A percentile compares a stretch with the other conserved stretches of the same genome.
Evolutionary conservation across 2,888 invertebrate genomes (phyloP).

Genomic region (Nomada flava): DNA sequence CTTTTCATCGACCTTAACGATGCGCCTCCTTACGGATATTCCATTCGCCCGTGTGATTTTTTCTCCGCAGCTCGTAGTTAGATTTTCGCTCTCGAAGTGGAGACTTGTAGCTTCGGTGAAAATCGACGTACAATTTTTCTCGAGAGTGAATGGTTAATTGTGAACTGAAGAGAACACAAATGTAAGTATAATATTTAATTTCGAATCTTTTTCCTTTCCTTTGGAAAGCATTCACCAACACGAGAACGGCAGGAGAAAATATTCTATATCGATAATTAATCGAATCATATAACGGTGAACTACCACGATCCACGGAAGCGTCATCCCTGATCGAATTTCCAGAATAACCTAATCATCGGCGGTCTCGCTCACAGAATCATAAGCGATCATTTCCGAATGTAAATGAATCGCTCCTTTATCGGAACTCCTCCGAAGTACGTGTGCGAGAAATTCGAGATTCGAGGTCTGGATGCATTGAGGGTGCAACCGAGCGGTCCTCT

Average conservation of each 20-base stretch:
- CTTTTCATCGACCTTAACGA: slow-evolving; percentile 20
- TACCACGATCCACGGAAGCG: slow-evolving; percentile 8
- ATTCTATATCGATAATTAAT: slow-evolving; percentile 29
- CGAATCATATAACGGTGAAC: slow-evolving; percentile 16
- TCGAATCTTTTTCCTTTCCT: neutral
- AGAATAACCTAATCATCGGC: slow-evolving; percentile 43
- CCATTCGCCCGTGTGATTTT: slow-evolving; percentile 45
- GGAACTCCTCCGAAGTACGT: slow-evolving; percentile 5
- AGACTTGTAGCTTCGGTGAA: slow-evolving; percentile 61
- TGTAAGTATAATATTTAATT: neutral
- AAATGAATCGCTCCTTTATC: slow-evolving; percentile 54
- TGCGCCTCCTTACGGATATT: slow-evolving; percentile 24
- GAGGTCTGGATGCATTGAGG: slow-evolving; percentile 65
- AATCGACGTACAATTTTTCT: neutral
- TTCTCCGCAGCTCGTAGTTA: slow-evolving; percentile 52
- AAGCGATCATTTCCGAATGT: slow-evolving; percentile 59
- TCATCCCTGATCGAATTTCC: slow-evolving; percentile 54
- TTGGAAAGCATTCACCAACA: too few relatives aligned
- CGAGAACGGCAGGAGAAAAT: neutral
- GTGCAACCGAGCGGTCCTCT: slow-evolving; percentile 61
- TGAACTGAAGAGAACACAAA: neutral
- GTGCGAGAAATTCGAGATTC: slow-evolving; percentile 65
- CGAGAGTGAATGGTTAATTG: slow-evolving; percentile 13
- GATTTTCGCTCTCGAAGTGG: slow-evolving; percentile 53
- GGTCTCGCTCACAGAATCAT: slow-evolving; percentile 34